These are phyloP conservation scores for Pristionchus entomophagus DNA, from an alignment of 2,888 invertebrate species.

Conservation along the genomic window DNA sequence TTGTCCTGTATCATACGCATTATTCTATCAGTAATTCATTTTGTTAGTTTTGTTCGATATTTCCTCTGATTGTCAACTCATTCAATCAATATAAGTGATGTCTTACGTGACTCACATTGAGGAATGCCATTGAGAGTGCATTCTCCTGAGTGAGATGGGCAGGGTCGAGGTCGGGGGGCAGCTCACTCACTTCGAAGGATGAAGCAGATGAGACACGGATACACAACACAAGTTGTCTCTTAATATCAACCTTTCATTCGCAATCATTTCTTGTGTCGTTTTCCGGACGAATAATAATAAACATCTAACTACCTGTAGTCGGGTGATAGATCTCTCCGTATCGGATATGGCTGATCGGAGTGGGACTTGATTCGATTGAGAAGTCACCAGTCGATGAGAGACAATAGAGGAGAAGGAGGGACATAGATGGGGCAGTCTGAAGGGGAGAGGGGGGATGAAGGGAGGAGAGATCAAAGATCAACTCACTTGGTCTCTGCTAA, in stretches of 20 bases:
- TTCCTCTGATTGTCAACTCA: background rate
- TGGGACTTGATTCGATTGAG: background rate
- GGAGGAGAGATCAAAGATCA: background rate
- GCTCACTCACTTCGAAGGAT: constrained; percentile 26
- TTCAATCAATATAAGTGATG: background rate
- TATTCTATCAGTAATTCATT: background rate
- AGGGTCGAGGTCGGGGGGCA: constrained; percentile 34
- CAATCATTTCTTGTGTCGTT: background rate
- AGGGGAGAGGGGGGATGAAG: background rate
- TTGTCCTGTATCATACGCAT: constrained; percentile 40
- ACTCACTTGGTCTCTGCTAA: constrained; percentile 55
- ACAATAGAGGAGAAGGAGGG: constrained; percentile 5
- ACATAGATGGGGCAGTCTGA: constrained; percentile 40
- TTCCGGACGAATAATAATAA: no score
- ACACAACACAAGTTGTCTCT: constrained; percentile 41
- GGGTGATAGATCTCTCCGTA: constrained; percentile 13
- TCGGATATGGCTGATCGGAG: constrained; percentile 31
- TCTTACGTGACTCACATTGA: constrained; percentile 16
- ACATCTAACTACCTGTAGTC: constrained; percentile 40
- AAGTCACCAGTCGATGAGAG: constrained; percentile 1
- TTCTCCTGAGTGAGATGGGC: constrained; percentile 38
- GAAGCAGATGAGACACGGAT: constrained; percentile 41
- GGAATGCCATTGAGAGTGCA: constrained; percentile 38
- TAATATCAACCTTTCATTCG: background rate
- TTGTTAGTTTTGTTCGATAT: background rate